A percentile compares a stretch with the other conserved stretches of the same genome.
Conservation (phyloP, 2,797 vertebrate genomes). For the Xenopus petersii region DNA sequence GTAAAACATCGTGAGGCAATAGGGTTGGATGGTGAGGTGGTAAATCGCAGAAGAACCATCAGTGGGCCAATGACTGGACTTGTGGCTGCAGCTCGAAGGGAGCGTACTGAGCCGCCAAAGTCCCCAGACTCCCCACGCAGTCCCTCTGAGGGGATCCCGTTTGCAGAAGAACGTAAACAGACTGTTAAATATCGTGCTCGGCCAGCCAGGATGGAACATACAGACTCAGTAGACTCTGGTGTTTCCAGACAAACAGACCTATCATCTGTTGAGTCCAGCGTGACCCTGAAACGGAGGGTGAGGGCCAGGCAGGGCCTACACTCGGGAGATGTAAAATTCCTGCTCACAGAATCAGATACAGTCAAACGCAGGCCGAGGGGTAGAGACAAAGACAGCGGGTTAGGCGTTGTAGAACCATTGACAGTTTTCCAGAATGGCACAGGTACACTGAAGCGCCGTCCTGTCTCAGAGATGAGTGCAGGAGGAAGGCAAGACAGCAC, state of each 20-base stretch:
- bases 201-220: constrained; percentile 54
- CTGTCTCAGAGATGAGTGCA: constrained; percentile 71
- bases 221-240: constrained; percentile 33
- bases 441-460: constrained; percentile 76
- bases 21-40: constrained; percentile 86
- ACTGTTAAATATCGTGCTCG: constrained; percentile 73
- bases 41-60: constrained; percentile 90
- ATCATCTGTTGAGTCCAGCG: constrained; percentile 72
- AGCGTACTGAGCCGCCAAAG: constrained; percentile 54
- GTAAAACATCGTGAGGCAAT: constrained; percentile 87
- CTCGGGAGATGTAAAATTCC: constrained; percentile 83
- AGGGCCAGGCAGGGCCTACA: constrained; percentile 74
- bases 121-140: constrained; percentile 58
- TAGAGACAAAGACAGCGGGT: constrained; percentile 80
- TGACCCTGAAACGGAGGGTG: constrained; percentile 81
- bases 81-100: constrained; percentile 73
- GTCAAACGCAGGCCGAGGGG: constrained; percentile 90
- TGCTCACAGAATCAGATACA: constrained; percentile 89
- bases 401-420: constrained; percentile 64
- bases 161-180: constrained; percentile 80
- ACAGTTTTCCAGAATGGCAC: constrained; percentile 84
- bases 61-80: constrained; percentile 88
- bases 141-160: constrained; percentile 74
- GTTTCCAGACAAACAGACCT: constrained; percentile 65
- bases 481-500: constrained; percentile 55